Evolutionary conservation across 2,797 vertebrate species (phyloP).

Genomic region (Halcyon chelicuti): DNA sequence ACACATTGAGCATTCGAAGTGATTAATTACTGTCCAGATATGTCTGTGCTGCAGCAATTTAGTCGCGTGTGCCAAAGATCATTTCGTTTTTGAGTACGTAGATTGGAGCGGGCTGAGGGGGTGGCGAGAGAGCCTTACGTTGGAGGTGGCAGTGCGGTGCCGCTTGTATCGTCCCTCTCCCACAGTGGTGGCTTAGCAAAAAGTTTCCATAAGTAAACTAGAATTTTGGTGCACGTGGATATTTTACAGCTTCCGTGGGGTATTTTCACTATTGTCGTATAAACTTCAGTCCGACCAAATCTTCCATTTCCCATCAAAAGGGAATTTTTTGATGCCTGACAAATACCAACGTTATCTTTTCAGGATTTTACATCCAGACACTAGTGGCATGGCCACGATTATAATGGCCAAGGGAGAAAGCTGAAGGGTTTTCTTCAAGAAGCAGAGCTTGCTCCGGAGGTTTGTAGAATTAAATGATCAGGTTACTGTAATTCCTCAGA

Average conservation of each 20-base stretch:
- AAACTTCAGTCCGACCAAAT: background rate
- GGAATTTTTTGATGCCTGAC: background rate
- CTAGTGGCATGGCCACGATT: background rate
- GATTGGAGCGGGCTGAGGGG: background rate
- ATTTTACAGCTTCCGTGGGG: background rate
- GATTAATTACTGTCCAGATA: slow-evolving; percentile 83
- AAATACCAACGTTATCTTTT: background rate
- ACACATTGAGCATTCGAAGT: slow-evolving; percentile 78
- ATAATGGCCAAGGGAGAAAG: background rate
- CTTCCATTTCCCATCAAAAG: background rate
- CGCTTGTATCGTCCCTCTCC: background rate
- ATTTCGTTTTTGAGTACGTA: slow-evolving; percentile 19
- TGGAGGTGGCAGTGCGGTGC: background rate
- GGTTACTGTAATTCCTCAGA: background rate
- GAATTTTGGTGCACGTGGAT: background rate
- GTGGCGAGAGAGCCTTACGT: background rate
- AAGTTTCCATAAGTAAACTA: background rate
- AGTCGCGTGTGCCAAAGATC: slow-evolving; percentile 18
- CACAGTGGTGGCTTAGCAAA: background rate
- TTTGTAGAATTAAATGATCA: background rate
- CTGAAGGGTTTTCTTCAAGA: background rate
- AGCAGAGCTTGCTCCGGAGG: background rate
- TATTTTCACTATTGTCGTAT: background rate
- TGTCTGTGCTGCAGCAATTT: slow-evolving; percentile 72
- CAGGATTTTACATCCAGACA: background rate